These are phyloP conservation scores for Cygnus olor DNA, from an alignment of 2,797 vertebrate genomes.

Conservation along the genomic window DNA sequence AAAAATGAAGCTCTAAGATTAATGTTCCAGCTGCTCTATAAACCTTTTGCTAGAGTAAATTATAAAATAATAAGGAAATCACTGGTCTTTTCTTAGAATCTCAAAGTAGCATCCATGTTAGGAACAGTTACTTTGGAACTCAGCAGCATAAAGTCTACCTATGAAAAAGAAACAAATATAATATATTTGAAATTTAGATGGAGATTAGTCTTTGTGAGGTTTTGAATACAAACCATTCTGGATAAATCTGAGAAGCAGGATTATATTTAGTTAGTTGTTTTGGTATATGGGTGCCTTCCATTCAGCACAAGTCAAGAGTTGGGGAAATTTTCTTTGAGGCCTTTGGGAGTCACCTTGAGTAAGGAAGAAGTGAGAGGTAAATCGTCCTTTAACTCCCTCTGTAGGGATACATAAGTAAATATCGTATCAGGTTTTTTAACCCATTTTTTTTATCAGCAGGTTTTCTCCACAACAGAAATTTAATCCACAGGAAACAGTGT, in stretches of 20 bases:
- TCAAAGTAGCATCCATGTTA: not conserved
- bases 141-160: not conserved
- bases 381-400: not conserved
- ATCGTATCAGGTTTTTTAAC: not conserved
- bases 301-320: not conserved
- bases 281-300: not conserved
- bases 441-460: not conserved
- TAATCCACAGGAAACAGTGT: not conserved
- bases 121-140: not conserved
- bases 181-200: not conserved
- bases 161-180: not conserved
- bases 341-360: not conserved
- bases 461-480: not conserved
- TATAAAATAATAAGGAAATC: conserved; percentile 16
- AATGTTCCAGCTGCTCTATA: not conserved
- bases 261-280: not conserved
- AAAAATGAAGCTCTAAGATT: not conserved
- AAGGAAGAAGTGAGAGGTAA: not conserved
- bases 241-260: not conserved
- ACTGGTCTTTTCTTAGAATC: not conserved
- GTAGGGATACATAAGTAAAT: not conserved
- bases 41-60: not conserved
- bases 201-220: not conserved
- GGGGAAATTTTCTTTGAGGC: not conserved
- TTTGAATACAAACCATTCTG: not conserved